A percentile compares a stretch with the other conserved stretches of the same genome.
Evolutionary conservation across 2,113 vertebrate species (phyloP).

Genomic region (Alectura lathami): DNA sequence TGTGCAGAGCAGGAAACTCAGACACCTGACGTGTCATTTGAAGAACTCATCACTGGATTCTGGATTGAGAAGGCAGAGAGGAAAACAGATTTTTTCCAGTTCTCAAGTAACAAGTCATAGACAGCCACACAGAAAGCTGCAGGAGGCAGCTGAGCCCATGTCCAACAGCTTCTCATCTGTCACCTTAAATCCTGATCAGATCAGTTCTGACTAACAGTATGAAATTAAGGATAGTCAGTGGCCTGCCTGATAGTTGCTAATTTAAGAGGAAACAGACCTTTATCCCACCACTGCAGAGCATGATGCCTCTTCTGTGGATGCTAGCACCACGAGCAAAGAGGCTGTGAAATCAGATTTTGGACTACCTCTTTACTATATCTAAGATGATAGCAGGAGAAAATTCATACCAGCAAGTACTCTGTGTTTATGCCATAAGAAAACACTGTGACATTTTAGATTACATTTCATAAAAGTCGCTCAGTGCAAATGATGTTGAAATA

Average conservation of each 20-base stretch:
- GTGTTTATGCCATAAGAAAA: neutral
- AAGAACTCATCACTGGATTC: conserved; percentile 25
- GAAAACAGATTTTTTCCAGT: conserved; percentile 9
- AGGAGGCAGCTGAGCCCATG: neutral
- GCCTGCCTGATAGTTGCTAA: neutral
- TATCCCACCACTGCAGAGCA: neutral
- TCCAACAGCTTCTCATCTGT: neutral
- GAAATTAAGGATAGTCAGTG: neutral
- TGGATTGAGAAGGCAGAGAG: neutral
- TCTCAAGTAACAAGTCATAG: neutral
- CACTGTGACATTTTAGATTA: neutral
- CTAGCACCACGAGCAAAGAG: neutral
- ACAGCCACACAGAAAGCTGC: neutral
- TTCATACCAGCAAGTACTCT: neutral
- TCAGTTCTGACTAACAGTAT: neutral
- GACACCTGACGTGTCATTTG: neutral
- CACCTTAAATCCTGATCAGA: neutral
- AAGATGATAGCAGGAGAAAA: neutral
- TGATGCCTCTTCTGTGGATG: neutral
- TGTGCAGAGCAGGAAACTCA: neutral
- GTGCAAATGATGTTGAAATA: neutral
- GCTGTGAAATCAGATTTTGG: neutral
- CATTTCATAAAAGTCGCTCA: neutral
- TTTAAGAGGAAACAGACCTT: neutral
- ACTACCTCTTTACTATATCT: neutral